Conservation (phyloP, 1,140 invertebrate species). For the Leptinotarsa lineolata region DNA sequence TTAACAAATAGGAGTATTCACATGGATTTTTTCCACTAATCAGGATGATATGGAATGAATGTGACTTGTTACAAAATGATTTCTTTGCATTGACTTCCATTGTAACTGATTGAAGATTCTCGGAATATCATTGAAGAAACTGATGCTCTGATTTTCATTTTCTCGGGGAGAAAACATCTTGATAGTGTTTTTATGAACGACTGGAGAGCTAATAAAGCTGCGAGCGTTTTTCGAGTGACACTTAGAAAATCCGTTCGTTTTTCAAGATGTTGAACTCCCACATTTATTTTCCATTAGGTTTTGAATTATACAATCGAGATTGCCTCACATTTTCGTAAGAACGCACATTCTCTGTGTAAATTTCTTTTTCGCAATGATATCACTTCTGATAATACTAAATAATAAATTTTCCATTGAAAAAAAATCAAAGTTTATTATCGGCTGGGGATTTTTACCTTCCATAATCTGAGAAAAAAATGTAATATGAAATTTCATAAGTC, state of each 20-base stretch:
- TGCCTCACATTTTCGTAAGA: constrained; percentile 32
- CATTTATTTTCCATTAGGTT: constrained; percentile 36
- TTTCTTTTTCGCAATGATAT: too few species aligned
- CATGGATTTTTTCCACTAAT: too few species aligned
- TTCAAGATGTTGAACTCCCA: constrained; percentile 26
- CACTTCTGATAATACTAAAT: too few species aligned
- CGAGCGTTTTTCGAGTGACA: constrained; percentile 37
- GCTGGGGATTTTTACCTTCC: not conserved
- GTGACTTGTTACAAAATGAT: too few species aligned
- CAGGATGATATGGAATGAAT: too few species aligned
- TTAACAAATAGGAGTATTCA: too few species aligned
- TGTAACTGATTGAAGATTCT: too few species aligned
- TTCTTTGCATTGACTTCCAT: too few species aligned
- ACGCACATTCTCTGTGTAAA: not conserved
- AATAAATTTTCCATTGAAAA: too few species aligned
- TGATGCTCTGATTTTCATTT: not conserved
- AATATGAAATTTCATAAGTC: too few species aligned
- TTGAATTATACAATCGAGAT: constrained; percentile 37
- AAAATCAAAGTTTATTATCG: too few species aligned
- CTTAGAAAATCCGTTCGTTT: constrained; percentile 32
- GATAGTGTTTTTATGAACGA: constrained; percentile 18
- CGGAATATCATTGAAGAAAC: not conserved
- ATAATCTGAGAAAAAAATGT: too few species aligned
- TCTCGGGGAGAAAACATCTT: not conserved
- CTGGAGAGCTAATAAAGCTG: constrained; percentile 34